These are phyloP conservation scores for Melanargia galathea DNA, from an alignment of 2,888 invertebrate genomes.

Conservation along the genomic window DNA sequence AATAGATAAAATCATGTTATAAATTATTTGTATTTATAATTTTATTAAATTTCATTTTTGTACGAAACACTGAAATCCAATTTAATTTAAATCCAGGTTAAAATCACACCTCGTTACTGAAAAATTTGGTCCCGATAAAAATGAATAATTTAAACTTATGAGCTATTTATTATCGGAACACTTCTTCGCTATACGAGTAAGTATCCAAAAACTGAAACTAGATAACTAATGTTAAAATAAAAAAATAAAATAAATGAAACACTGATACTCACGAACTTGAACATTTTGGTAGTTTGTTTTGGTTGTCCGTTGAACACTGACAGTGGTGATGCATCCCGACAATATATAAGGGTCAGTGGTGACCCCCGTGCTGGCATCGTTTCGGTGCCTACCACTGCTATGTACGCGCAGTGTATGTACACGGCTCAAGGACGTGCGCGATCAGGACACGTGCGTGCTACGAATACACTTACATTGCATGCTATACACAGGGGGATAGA, in stretches of 20 bases:
- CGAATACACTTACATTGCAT: conserved; percentile 59
- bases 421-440: conserved; percentile 59
- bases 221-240: not conserved
- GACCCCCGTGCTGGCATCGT: conserved; percentile 72
- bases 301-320: conserved; percentile 60
- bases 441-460: conserved; percentile 53
- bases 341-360: conserved; percentile 70
- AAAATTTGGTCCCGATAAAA: too few species aligned
- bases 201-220: not conserved
- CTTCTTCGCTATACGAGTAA: too few species aligned
- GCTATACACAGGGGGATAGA: conserved; percentile 55
- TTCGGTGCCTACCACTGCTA: conserved; percentile 59
- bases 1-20: too few species aligned
- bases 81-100: too few species aligned
- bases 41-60: too few species aligned
- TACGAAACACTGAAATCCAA: too few species aligned
- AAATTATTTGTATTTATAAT: too few species aligned
- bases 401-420: too few species aligned
- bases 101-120: too few species aligned
- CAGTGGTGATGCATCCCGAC: conserved; percentile 52
- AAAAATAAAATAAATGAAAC: not conserved
- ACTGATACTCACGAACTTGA: conserved; percentile 74
- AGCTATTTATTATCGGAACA: too few species aligned
- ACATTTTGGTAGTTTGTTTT: conserved; percentile 71
- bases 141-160: too few species aligned